Evolutionary conservation across 2,888 invertebrate genomes (phyloP).

Genomic region (Meteorus colon): DNA sequence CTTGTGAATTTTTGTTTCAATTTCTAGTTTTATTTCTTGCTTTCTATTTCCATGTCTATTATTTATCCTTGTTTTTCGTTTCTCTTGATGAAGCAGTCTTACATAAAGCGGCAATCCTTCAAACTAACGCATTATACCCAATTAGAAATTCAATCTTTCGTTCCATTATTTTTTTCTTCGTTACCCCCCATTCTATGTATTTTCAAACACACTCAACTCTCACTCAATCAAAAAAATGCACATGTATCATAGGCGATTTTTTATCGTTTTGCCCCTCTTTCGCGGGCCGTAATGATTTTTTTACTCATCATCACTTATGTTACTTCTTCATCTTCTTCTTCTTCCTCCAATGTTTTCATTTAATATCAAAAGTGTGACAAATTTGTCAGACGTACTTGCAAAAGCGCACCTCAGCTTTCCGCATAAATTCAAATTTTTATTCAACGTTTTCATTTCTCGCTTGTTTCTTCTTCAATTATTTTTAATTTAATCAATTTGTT

Average conservation of each 20-base stretch:
- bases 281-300: background rate
- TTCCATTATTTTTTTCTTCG: constrained; percentile 1
- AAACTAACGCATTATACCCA: constrained; percentile 46
- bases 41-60: background rate
- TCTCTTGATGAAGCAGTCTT: constrained; percentile 67
- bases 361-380: constrained; percentile 9
- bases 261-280: background rate
- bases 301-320: background rate
- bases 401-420: background rate
- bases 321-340: background rate
- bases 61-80: background rate
- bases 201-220: background rate
- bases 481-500: constrained; percentile 43
- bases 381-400: background rate
- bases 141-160: constrained; percentile 18
- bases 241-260: background rate
- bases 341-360: constrained; percentile 29
- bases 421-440: background rate
- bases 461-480: constrained; percentile 43
- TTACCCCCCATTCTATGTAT: background rate
- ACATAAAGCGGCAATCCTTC: constrained; percentile 61
- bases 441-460: constrained; percentile 29
- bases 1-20: constrained; percentile 21
- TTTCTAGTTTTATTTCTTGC: constrained; percentile 46
- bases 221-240: constrained; percentile 35